Evolutionary conservation across 2,113 vertebrate genomes (phyloP), one percentile per base, ranked within the genome.

Genomic region (Cebidichthys violaceus): DNA sequence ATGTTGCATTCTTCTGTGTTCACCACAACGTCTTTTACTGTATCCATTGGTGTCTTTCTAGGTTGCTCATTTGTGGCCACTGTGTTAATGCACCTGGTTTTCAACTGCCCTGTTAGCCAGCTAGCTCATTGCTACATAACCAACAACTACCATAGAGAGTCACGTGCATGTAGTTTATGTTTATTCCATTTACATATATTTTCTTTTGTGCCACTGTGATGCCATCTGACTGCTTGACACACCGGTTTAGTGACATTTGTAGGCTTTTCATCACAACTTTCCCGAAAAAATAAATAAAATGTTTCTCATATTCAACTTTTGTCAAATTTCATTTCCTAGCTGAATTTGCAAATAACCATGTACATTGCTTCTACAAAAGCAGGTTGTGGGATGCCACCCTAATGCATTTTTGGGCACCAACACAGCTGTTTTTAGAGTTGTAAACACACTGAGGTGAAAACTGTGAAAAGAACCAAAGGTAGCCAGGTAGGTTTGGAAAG

Each of bases 351-450:
- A 59, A 50, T 29, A 69, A 33, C 18, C n/a, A 41, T 52, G 9
- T 61, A n/a, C 5, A 43, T 35, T 31, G 33, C 27, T 54, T 70
- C 29, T 54, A 9, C 13, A 27, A 50, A 50, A 65, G 17, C 0
- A 1, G 43, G 13, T 29, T 24, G n/a, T 66, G 31, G 52, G 15
- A 33, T 43, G 27, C 17, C 43, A 60, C 41, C 33, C 24, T 20
- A 55, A 39, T 64, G 27, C 8, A 52, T 45, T 55, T 39, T 43
- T 6, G 22, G 45, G 45, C 70, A 55, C 17, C 47, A 64, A 75
- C 65, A 68, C 9, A 2, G 69, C 55, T 74, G 37, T 8, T 62
- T 70, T 75, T 66, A 66, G n/a, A 65, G 37, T 20, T 70, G 59
- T 70, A 39, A 70, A 50, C 24, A 61, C 35, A 27, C 37, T 31